These are phyloP conservation scores for Sphinx pinastri DNA, from an alignment of 2,888 invertebrate genomes.

Conservation along the genomic window DNA sequence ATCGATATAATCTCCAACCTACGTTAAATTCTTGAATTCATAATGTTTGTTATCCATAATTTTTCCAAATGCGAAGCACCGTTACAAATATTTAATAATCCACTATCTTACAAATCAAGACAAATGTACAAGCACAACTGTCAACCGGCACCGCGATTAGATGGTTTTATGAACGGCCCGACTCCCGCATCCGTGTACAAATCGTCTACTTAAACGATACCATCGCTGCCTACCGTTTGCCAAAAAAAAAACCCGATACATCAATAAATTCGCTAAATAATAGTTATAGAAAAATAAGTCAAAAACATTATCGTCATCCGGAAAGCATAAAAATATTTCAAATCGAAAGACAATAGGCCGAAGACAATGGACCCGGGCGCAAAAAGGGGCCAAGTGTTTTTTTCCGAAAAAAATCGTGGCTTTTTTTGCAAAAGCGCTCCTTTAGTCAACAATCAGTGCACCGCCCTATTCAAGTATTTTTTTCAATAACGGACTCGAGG, in stretches of 20 bases:
- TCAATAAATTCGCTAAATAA: slow-evolving; percentile 81
- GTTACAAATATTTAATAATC: slow-evolving; percentile 30
- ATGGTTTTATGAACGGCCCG: slow-evolving; percentile 48
- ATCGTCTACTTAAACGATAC: slow-evolving; percentile 61
- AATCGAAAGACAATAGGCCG: slow-evolving; percentile 79
- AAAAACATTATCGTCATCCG: slow-evolving; percentile 80
- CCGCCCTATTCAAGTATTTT: slow-evolving; percentile 65
- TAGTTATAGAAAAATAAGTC: slow-evolving; percentile 80
- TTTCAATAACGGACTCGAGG: slow-evolving; percentile 74
- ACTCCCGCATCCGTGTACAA: slow-evolving; percentile 65
- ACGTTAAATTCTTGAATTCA: slow-evolving; percentile 16
- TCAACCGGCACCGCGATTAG: slow-evolving; percentile 56
- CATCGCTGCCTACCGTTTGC: slow-evolving; percentile 47
- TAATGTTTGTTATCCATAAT: slow-evolving; percentile 21
- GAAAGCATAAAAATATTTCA: slow-evolving; percentile 82
- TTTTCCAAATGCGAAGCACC: slow-evolving; percentile 30
- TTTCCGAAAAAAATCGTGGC: slow-evolving; percentile 58
- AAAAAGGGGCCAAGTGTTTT: slow-evolving; percentile 72
- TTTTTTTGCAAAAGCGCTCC: slow-evolving; percentile 75
- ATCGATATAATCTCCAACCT: slow-evolving; percentile 5
- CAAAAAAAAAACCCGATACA: slow-evolving; percentile 54
- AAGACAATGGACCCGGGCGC: slow-evolving; percentile 77
- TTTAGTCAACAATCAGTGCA: slow-evolving; percentile 70
- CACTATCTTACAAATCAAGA: slow-evolving; percentile 51
- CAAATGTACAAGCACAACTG: slow-evolving; percentile 51